Conservation (phyloP, 1,140 invertebrate species). For the Thalassaphorura encarpata region DNA sequence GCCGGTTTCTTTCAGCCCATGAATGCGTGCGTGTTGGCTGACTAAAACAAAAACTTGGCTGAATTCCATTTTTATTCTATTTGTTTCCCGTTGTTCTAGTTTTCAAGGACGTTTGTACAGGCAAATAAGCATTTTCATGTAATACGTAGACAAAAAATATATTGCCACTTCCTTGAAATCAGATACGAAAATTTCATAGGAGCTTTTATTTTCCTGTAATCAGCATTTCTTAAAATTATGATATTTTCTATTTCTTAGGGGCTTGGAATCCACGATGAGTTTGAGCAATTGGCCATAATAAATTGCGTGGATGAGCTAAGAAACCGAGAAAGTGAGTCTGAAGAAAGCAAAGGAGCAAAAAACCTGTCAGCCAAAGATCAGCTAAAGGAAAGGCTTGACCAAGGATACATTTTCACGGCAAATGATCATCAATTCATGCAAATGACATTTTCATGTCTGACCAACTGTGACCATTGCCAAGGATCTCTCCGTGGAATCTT, state of each 20-base stretch:
- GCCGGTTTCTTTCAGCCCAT: too few species aligned
- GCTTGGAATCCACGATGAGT: slow-evolving; percentile 67
- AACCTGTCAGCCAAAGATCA: slow-evolving; percentile 29
- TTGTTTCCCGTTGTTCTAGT: too few species aligned
- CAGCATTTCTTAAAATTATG: too few species aligned
- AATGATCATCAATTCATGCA: slow-evolving; percentile 49
- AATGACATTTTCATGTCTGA: slow-evolving; percentile 56
- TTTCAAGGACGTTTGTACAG: too few species aligned
- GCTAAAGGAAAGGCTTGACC: slow-evolving; percentile 7
- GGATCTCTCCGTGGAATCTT: slow-evolving; percentile 59
- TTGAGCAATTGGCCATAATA: slow-evolving; percentile 60
- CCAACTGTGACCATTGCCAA: slow-evolving; percentile 64
- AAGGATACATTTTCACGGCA: slow-evolving; percentile 31
- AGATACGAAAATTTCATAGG: too few species aligned
- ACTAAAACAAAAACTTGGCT: too few species aligned
- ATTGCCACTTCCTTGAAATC: too few species aligned
- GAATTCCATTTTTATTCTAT: too few species aligned
- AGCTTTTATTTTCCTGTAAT: too few species aligned
- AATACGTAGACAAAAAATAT: too few species aligned
- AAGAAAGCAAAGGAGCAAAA: slow-evolving; percentile 31
- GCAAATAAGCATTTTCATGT: too few species aligned
- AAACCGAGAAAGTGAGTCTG: slow-evolving; percentile 33
- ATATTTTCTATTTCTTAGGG: slow-evolving; percentile 46
- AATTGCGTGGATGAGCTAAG: slow-evolving; percentile 57
- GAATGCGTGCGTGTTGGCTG: too few species aligned